Evolutionary conservation across 2,888 invertebrate genomes (phyloP), one percentile per base, ranked within the genome.

Genomic region (Athalia rosae): DNA sequence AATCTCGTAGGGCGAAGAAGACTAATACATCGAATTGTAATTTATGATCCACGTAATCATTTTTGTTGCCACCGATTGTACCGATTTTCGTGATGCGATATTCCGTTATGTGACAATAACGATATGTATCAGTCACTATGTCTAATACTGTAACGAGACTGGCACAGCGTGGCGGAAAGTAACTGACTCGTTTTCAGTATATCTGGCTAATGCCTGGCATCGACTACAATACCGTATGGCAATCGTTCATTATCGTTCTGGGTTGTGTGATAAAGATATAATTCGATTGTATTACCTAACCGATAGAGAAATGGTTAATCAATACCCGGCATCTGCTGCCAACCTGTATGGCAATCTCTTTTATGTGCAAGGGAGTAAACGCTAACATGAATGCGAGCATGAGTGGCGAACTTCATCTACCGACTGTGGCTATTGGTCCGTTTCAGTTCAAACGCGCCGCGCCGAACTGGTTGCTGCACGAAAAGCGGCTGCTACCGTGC

Each of bases 401-500:
- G 45, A 43, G 45, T n/a, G 45, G 63, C 63, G 45, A 63, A 63
- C 63, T 4, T 63, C 45, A 45, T 45, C 41, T 11, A 63, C n/a
- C 63, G 13, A 63, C 41, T 45, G 13, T 63, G 45, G 63, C 41
- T 63, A 45, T 63, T 45, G 8, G 63, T 63, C 63, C 11, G n/a
- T 43, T 28, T 43, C 43, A 63, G 45, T 6, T 63, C 7, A 43
- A 41, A 45, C 43, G 63, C 63, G 63, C 0, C 4, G 63, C 45
- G 43, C 9, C 58, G 13, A 43, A 41, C 7, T 63, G 41, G 41
- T n/a, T 45, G 43, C 63, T 45, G 63, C 43, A 45, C 63, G 63
- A 63, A 45, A 63, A 63, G 63, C 63, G 63, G 63, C 63, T 63
- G 63, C 63, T 63, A 45, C 45, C 8, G 45, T 43, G 63, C 45